A percentile compares a stretch with the other conserved stretches of the same genome.
Conservation (phyloP, 2,888 invertebrate species). For the Ochlodes sylvanus region DNA sequence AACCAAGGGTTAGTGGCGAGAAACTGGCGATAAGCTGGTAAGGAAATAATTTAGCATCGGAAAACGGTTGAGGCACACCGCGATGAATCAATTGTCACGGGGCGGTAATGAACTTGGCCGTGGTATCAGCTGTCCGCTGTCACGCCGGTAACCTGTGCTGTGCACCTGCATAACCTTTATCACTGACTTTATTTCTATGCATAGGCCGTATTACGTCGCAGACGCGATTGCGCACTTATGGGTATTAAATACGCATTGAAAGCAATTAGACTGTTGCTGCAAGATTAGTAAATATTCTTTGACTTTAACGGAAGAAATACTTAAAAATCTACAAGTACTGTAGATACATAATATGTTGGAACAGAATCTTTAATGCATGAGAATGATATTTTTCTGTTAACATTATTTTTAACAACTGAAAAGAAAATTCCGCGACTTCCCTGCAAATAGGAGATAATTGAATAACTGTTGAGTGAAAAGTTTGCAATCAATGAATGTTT, state of each 20-base stretch:
- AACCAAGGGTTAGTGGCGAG: too few species aligned
- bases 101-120: slow-evolving; percentile 81
- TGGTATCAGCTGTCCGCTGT: slow-evolving; percentile 73
- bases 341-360: too few species aligned
- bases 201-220: background rate
- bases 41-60: slow-evolving; percentile 61
- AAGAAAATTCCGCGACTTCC: too few species aligned
- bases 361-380: too few species aligned
- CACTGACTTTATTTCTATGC: slow-evolving; percentile 11
- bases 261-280: slow-evolving; percentile 1
- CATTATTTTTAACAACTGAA: too few species aligned
- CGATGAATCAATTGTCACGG: slow-evolving; percentile 74
- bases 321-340: too few species aligned
- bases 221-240: slow-evolving; percentile 2
- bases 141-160: slow-evolving; percentile 47
- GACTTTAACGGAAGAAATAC: too few species aligned
- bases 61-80: slow-evolving; percentile 68
- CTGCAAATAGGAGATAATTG: too few species aligned
- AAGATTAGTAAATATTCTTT: background rate
- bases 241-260: background rate
- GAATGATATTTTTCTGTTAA: too few species aligned
- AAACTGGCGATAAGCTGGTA: slow-evolving; percentile 47
- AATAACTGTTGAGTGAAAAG: too few species aligned
- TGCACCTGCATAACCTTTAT: slow-evolving; percentile 48
- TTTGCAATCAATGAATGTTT: too few species aligned